Evolutionary conservation across 2,888 invertebrate species (phyloP).

Genomic region (Urechis unicinctus): DNA sequence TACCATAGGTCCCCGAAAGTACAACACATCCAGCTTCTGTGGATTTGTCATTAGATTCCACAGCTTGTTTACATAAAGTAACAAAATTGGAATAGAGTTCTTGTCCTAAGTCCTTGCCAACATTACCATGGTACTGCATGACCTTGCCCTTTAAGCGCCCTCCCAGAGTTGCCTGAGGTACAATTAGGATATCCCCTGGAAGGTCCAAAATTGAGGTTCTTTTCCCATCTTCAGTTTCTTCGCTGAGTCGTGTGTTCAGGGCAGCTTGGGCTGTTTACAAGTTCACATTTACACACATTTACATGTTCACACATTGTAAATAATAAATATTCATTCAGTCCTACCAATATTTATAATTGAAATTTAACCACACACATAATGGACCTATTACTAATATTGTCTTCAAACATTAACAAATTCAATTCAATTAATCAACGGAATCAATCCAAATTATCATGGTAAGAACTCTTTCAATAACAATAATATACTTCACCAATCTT

Average conservation of each 20-base stretch:
- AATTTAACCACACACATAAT: no score
- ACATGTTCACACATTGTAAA: background rate
- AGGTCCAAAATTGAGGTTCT: constrained; percentile 41
- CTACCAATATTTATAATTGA: no score
- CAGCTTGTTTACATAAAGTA: constrained; percentile 21
- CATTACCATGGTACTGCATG: constrained; percentile 52
- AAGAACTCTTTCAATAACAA: no score
- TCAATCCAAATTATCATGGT: no score
- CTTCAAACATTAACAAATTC: no score
- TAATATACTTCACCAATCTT: no score
- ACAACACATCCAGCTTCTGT: constrained; percentile 27
- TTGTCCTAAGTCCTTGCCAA: constrained; percentile 46
- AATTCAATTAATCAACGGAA: no score
- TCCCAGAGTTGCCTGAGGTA: constrained; percentile 53
- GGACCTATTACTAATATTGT: no score
- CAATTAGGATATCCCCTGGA: constrained; percentile 50
- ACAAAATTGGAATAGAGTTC: constrained; percentile 42
- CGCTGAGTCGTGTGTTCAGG: constrained; percentile 36
- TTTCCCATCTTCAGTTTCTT: constrained; percentile 28
- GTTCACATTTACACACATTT: background rate
- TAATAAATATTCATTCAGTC: no score
- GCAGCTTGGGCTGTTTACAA: constrained; percentile 35
- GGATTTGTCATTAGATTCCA: constrained; percentile 21
- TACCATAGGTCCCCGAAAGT: constrained; percentile 49
- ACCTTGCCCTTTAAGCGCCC: constrained; percentile 50